A percentile compares a stretch with the other conserved stretches of the same genome.
Evolutionary conservation across 2,797 vertebrate genomes (phyloP).

Genomic region (Platyrinchus mystaceus): DNA sequence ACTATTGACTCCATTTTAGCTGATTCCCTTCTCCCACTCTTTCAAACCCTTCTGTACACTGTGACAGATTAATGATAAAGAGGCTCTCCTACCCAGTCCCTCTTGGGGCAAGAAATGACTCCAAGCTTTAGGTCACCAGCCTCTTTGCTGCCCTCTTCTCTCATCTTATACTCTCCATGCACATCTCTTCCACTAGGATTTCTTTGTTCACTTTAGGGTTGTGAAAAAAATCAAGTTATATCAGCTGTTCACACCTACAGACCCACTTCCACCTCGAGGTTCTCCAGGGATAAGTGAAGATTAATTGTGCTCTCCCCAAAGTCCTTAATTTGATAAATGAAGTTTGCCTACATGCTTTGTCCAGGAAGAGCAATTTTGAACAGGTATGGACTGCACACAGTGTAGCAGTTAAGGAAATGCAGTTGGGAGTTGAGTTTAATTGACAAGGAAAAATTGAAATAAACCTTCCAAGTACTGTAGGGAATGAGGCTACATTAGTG

Average conservation of each 20-base stretch:
- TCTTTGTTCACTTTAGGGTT: not conserved
- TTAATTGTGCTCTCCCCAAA: conserved; percentile 20
- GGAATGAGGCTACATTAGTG: not conserved
- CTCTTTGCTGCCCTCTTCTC: not conserved
- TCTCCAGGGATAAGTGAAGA: conserved; percentile 18
- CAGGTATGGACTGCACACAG: not conserved
- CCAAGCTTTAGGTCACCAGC: not conserved
- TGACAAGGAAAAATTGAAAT: conserved; percentile 19
- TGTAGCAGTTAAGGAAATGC: not conserved
- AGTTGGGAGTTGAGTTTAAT: not conserved
- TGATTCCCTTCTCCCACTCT: not conserved
- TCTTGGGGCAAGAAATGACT: not conserved
- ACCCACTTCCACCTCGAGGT: not conserved
- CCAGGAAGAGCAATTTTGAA: not conserved
- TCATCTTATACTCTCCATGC: not conserved
- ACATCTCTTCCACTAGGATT: not conserved
- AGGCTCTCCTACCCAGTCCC: not conserved
- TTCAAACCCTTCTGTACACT: not conserved
- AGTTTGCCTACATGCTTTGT: not conserved
- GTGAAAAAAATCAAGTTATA: not conserved
- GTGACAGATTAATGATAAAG: not conserved
- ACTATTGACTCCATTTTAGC: not conserved
- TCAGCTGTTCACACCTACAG: conserved; percentile 23
- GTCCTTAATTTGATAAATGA: conserved; percentile 14
- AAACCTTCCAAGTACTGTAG: not conserved